These are phyloP conservation scores for Bombus sibiricus DNA, from an alignment of 1,140 invertebrate genomes.

Conservation along the genomic window DNA sequence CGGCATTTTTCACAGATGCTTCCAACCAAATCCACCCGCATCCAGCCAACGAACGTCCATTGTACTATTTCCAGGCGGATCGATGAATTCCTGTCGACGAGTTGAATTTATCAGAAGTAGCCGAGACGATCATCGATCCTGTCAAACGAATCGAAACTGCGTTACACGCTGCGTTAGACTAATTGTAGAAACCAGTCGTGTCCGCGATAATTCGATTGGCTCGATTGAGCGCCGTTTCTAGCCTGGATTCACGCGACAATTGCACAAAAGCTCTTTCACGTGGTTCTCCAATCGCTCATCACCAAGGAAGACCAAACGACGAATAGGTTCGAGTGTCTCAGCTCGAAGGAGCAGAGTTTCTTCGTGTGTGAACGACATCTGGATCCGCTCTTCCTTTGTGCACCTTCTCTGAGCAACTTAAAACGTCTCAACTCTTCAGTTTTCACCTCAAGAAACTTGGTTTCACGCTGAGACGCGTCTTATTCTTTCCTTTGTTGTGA, in stretches of 20 bases:
- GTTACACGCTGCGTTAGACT: slow-evolving; percentile 62
- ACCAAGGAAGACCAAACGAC: not conserved
- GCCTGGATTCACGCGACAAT: slow-evolving; percentile 39
- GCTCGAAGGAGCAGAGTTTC: not conserved
- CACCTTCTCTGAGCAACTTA: not conserved
- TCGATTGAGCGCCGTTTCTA: slow-evolving; percentile 52
- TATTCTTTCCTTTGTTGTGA: not conserved
- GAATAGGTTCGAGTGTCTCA: not conserved
- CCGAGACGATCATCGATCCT: slow-evolving; percentile 52
- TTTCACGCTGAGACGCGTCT: not conserved
- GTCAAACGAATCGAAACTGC: slow-evolving; percentile 49
- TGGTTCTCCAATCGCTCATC: not conserved
- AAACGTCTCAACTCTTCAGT: not conserved
- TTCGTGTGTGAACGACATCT: not conserved
- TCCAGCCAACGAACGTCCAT: not conserved
- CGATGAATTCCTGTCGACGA: not conserved
- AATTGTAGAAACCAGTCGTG: slow-evolving; percentile 62
- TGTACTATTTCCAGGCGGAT: not conserved
- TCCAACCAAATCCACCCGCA: not conserved
- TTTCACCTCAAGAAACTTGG: not conserved
- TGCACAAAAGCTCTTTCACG: not conserved
- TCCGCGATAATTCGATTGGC: slow-evolving; percentile 33
- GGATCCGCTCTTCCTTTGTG: not conserved
- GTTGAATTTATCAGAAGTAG: slow-evolving; percentile 63
- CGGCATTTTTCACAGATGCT: not conserved